A percentile compares a stretch with the other conserved stretches of the same genome.
Conservation (phyloP, 2,888 invertebrate genomes). For the Ptychoptera contaminata region DNA sequence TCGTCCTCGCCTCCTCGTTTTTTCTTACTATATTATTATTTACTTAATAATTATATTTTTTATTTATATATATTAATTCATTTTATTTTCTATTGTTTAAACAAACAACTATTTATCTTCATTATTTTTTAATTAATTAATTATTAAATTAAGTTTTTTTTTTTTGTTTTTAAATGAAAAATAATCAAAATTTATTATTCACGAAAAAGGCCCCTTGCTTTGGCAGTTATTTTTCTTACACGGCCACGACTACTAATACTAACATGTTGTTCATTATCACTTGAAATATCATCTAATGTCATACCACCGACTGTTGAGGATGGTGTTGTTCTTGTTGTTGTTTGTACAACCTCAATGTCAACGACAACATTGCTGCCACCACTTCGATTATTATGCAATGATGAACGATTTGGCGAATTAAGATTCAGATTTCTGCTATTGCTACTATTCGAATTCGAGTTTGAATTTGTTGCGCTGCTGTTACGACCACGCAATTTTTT, state of each 20-base stretch:
- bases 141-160: no score
- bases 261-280: conserved; percentile 24
- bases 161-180: no score
- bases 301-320: not conserved
- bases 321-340: conserved; percentile 2
- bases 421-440: conserved; percentile 2
- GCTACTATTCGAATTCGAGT: conserved; percentile 7
- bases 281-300: conserved; percentile 15
- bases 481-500: conserved; percentile 8
- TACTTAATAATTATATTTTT: no score
- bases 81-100: no score
- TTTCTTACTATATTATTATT: no score
- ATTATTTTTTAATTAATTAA: no score
- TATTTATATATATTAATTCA: no score
- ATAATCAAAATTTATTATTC: no score
- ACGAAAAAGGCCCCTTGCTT: conserved; percentile 49
- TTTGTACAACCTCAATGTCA: not conserved
- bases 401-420: conserved; percentile 1
- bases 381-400: not conserved
- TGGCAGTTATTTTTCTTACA: conserved; percentile 64
- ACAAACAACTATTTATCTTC: no score
- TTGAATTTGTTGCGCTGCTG: conserved; percentile 7
- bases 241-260: conserved; percentile 70
- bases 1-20: no score
- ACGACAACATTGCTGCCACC: not conserved